Base-by-base conservation (phyloP, 2,113 vertebrate species). In the Euleptes europaea region DNA sequence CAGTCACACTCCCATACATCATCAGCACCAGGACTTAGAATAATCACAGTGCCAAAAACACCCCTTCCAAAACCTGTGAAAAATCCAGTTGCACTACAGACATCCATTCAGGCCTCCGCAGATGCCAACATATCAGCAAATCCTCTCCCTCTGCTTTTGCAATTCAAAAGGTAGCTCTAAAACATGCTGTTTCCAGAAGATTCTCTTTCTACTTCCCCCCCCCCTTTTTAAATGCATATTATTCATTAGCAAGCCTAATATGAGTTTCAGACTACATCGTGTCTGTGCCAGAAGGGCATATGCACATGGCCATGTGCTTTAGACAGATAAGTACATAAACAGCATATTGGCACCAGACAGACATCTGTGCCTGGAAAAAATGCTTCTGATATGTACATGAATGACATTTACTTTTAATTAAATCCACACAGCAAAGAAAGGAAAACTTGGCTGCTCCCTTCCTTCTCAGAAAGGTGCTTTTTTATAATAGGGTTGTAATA, bases 241-340 rank as follows among this genome's bases (percentile, higher is more conserved):
- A 96, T 95, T 96, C 95, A 96, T 96, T 95, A 96, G 57, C 92
- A 88, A n/a, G 92, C 84, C 94, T 93, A 95, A 94, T 86, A 90
- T 91, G 90, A 91, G 91, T 86, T 94, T 93, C 94, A 91, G 94
- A 94, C 93, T 84, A 90, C 54, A 88, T 89, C 72, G 80, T 81
- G 95, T 88, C 93, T 95, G 89, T 96, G 96, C 95, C 96, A 96
- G 95, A 91, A 92, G 94, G 94, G 92, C 96, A 96, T 96, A 96
- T 96, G 95, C 94, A 95, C 93, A 89, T 93, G 93, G 93, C 94
- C 90, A 88, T 95, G 95, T 95, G 96, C 94, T 94, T 95, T 93
- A 96, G 96, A 96, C 90, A 94, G 95, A 96, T 94, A 96, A 94
- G 91, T 95, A 95, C 93, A 93, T 94, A 96, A 95, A 93, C 94